phyloP scores from a whole-genome alignment of 1,140 invertebrate species.

The Ips typographus region DNA sequence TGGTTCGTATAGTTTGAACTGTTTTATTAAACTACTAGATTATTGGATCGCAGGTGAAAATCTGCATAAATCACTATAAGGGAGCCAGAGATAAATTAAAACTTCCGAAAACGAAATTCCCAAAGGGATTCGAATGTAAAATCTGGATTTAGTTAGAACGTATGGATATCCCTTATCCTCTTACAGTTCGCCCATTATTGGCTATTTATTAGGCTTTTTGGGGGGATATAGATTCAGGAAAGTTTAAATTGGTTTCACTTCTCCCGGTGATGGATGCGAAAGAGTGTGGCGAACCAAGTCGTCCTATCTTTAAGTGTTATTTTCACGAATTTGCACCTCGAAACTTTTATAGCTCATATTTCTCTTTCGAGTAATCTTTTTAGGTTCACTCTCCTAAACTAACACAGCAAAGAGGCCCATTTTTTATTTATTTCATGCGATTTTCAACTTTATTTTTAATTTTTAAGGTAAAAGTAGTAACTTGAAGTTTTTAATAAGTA shows the following conservation, averaged over 20 bases:
- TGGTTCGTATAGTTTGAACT: neutral
- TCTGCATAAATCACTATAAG: no score
- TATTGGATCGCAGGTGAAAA: no score
- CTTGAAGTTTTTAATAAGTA: no score
- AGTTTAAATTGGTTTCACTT: constrained; percentile 34
- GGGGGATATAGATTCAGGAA: constrained; percentile 20
- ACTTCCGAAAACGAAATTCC: constrained; percentile 16
- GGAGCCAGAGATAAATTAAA: constrained; percentile 17
- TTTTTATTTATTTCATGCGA: no score
- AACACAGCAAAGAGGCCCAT: no score
- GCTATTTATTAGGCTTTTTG: constrained; percentile 34
- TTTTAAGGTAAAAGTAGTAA: no score
- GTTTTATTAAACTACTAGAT: neutral
- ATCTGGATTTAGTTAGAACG: constrained; percentile 28
- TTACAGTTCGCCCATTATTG: constrained; percentile 29
- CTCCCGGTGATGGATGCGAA: constrained; percentile 13
- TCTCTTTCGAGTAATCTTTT: no score
- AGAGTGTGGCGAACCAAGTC: neutral
- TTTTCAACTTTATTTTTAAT: no score
- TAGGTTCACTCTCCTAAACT: no score
- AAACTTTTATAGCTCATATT: no score
- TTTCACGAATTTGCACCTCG: neutral
- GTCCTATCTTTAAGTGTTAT: neutral
- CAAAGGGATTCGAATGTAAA: constrained; percentile 20
- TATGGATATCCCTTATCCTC: constrained; percentile 32